Base-by-base conservation (phyloP, 2,888 invertebrate species). In the Electrophaes corylata region DNA sequence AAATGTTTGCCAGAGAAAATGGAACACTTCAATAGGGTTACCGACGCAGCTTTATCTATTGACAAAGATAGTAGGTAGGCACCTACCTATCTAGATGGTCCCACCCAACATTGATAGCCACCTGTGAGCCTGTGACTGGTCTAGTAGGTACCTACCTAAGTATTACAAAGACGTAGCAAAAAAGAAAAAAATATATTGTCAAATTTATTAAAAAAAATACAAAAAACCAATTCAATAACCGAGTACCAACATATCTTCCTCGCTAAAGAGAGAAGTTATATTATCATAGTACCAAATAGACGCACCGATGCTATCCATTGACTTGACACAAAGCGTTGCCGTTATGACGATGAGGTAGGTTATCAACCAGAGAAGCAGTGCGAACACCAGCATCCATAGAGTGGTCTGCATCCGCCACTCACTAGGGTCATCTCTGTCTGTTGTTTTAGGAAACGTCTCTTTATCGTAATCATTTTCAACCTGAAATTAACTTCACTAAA, bases 321-420 rank as follows among this genome's bases (percentile, higher is more conserved):
- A 61, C 44, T 78, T 75, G 31, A 71, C 72, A 55, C 70, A 76
- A 57, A 69, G 54, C 0, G 70, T 67, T 26, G 76, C 56, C 4
- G 76, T 66, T 6, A 80, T 53, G 45, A 75, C 70, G 65, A 76
- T 68, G 4, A 75, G 31, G 40, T 81, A 82, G 0, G 76, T 70
- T 29, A 73, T 49, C 10, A 78, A 50, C 84, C 84, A 85, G 8
- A 84, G 43, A 12, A 79, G 39, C 1, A 84, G 23, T 2, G 80
- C 80, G 3, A 75, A 62, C 1, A 73, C 45, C 57, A 84, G 49
- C 69, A 84, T 60, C 75, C 76, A 77, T 5, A 81, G 53, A 12
- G 74, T 75, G 5, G 69, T 73, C 40, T 76, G 73, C 11, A 66
- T 57, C 29, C 60, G 71, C 69, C 73, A 72, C 51, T 73, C 67